Percentiles rank a stretch among this genome's conserved stretches.
Conservation (phyloP, 2,888 invertebrate genomes). For the Chalcis sispes region DNA sequence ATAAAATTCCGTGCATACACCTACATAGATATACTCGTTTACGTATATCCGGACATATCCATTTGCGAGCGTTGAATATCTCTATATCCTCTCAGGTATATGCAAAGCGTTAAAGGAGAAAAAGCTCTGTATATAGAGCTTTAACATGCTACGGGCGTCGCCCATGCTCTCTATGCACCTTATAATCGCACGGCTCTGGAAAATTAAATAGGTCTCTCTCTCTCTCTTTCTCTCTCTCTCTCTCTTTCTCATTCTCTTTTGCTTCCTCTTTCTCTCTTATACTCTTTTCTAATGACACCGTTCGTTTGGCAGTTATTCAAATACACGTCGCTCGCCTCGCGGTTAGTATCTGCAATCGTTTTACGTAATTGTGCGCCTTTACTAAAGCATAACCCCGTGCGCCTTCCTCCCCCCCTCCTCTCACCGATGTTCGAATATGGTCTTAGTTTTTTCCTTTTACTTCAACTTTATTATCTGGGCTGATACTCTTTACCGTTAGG, state of each 20-base stretch:
- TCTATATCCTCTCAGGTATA: neutral
- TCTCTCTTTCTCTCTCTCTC: constrained; percentile 19
- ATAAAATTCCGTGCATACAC: neutral
- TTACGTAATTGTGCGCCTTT: constrained; percentile 22
- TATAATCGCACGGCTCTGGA: neutral
- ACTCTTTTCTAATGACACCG: constrained; percentile 14
- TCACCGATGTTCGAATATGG: no score
- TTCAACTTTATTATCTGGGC: neutral
- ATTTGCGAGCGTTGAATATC: neutral
- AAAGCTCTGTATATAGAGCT: neutral
- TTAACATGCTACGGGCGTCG: neutral
- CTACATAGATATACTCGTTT: neutral
- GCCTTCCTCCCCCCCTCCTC: no score
- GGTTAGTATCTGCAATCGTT: constrained; percentile 19
- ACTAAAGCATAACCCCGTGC: neutral
- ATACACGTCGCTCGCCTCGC: neutral
- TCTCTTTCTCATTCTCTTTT: neutral
- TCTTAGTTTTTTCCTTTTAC: neutral
- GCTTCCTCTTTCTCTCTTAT: no score
- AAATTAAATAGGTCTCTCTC: constrained; percentile 34
- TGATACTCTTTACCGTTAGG: no score
- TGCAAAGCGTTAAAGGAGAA: neutral
- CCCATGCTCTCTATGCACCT: neutral
- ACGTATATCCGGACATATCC: neutral
- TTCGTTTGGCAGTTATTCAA: constrained; percentile 41